A percentile compares a stretch with the other conserved stretches of the same genome.
Evolutionary conservation across 2,113 vertebrate species (phyloP).

Genomic region (Mesoclemmys tuberculata): DNA sequence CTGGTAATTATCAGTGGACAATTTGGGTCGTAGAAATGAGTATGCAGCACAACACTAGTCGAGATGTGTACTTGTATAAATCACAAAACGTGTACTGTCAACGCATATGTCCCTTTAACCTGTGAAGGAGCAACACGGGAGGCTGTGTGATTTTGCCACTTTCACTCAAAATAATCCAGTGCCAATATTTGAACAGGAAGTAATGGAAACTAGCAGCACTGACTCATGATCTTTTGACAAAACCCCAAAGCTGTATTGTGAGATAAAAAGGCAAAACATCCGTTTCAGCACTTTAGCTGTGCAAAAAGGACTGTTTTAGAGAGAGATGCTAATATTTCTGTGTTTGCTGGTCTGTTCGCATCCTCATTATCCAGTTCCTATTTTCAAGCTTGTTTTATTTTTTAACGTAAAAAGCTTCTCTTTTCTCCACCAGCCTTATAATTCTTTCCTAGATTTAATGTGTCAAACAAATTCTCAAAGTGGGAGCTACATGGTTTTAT

Average conservation of each 20-base stretch:
- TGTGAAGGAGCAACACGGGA: not conserved
- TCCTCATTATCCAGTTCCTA: not conserved
- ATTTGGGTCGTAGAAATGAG: not conserved
- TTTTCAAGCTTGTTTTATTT: not conserved
- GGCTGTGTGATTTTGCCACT: not conserved
- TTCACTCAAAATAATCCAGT: not conserved
- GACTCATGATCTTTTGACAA: not conserved
- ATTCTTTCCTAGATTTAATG: not conserved
- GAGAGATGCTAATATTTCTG: not conserved
- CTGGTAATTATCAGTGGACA: not conserved
- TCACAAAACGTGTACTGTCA: not conserved
- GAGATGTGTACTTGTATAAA: not conserved
- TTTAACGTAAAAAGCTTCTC: not conserved
- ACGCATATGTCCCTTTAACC: not conserved
- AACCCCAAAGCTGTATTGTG: not conserved
- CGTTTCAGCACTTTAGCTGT: not conserved
- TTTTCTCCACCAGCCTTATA: not conserved
- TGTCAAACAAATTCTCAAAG: not conserved
- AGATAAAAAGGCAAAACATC: not conserved
- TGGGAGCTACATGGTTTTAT: not conserved
- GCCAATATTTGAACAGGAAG: not conserved
- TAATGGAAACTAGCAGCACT: not conserved
- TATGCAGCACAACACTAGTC: not conserved
- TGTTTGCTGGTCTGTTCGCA: not conserved
- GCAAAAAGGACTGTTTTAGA: not conserved